A percentile compares a stretch with the other conserved stretches of the same genome.
Conservation (phyloP, 2,888 invertebrate species). For the Lithophane socia region DNA sequence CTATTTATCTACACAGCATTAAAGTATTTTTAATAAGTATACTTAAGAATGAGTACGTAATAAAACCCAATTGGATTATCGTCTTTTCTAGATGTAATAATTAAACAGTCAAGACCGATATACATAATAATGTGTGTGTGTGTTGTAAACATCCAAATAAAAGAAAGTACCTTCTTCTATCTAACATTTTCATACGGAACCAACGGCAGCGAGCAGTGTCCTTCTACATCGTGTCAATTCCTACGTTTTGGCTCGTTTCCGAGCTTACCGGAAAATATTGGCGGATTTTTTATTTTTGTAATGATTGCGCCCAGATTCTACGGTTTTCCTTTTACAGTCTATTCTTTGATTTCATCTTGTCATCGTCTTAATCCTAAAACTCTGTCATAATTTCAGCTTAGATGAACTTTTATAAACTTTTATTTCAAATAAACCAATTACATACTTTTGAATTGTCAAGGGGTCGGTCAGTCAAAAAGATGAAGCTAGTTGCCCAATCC, state of each 20-base stretch:
- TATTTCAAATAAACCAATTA: no score
- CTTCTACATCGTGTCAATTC: conserved; percentile 70
- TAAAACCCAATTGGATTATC: background rate
- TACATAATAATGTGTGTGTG: no score
- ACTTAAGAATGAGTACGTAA: background rate
- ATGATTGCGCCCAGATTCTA: conserved; percentile 60
- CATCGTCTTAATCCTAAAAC: background rate
- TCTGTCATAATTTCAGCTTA: background rate
- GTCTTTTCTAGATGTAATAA: background rate
- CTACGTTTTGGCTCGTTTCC: conserved; percentile 77
- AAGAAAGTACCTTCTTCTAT: background rate
- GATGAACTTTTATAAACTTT: no score
- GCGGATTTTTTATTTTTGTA: conserved; percentile 69
- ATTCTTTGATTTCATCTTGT: conserved; percentile 33
- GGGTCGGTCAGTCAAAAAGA: no score
- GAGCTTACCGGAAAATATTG: conserved; percentile 78
- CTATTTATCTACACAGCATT: background rate
- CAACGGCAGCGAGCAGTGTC: conserved; percentile 52
- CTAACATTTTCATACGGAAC: conserved; percentile 45
- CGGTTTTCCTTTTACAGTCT: conserved; percentile 4
- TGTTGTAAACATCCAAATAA: background rate
- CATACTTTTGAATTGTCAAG: no score
- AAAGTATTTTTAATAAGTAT: background rate
- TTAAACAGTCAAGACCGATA: background rate
- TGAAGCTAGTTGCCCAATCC: no score